phyloP scores from a whole-genome alignment of 2,888 invertebrate genomes.

The Nomada fucata region DNA sequence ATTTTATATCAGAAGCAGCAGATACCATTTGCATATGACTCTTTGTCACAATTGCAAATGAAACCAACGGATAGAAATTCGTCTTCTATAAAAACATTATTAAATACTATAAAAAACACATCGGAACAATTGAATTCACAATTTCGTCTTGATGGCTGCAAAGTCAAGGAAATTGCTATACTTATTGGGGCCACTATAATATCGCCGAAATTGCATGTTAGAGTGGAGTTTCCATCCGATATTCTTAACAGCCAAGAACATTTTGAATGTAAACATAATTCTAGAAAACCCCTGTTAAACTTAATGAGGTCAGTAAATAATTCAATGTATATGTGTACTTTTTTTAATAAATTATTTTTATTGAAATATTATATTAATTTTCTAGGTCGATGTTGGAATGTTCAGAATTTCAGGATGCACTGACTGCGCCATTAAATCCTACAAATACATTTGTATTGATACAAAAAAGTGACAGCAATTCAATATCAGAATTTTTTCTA shows the following conservation, averaged over 20 bases:
- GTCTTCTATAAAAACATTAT: conserved; percentile 70
- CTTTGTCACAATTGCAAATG: conserved; percentile 76
- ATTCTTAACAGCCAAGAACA: conserved; percentile 78
- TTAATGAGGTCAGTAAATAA: conserved; percentile 78
- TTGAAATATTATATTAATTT: conserved; percentile 23
- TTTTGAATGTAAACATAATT: conserved; percentile 78
- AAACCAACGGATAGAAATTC: conserved; percentile 76
- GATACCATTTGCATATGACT: conserved; percentile 83
- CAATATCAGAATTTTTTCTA: conserved; percentile 78
- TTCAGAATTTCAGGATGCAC: conserved; percentile 79
- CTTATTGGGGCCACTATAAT: conserved; percentile 82
- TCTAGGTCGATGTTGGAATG: conserved; percentile 80
- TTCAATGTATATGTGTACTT: background rate
- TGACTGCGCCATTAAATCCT: conserved; percentile 77
- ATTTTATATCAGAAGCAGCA: conserved; percentile 84
- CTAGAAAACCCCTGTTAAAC: conserved; percentile 80
- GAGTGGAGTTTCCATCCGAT: conserved; percentile 75
- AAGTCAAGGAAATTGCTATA: conserved; percentile 80
- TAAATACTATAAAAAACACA: conserved; percentile 72
- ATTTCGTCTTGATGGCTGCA: conserved; percentile 73
- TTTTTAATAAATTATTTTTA: background rate
- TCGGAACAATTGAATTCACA: conserved; percentile 77
- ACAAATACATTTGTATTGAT: conserved; percentile 83
- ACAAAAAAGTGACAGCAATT: conserved; percentile 77
- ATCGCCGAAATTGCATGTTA: conserved; percentile 80